These are phyloP conservation scores for Leucophenga montana DNA, from an alignment of 2,888 invertebrate species.

Conservation along the genomic window DNA sequence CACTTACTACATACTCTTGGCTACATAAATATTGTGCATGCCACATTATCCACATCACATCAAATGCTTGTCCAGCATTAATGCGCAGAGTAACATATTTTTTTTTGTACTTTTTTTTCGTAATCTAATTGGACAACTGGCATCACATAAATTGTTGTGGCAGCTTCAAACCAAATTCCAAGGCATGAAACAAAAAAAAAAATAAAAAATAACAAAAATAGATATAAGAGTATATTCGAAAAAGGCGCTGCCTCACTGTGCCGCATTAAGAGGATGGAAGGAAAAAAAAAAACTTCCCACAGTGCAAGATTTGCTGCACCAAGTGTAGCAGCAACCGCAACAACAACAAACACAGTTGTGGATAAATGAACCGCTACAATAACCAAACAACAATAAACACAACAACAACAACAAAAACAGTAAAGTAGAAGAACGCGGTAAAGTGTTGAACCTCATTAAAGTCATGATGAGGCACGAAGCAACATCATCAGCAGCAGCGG, in stretches of 20 bases:
- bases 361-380: slow-evolving; percentile 19
- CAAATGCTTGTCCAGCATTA: too few relatives aligned
- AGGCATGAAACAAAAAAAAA: slow-evolving; percentile 4
- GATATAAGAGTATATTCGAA: background rate
- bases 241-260: slow-evolving; percentile 12
- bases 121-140: slow-evolving; percentile 25
- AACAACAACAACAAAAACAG: slow-evolving; percentile 5
- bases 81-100: too few relatives aligned
- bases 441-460: slow-evolving; percentile 22
- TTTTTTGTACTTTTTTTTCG: background rate
- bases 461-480: slow-evolving; percentile 17
- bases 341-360: too few relatives aligned
- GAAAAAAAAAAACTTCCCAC: slow-evolving; percentile 15
- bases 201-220: too few relatives aligned
- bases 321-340: too few relatives aligned
- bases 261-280: background rate
- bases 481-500: too few relatives aligned
- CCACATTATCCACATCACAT: too few relatives aligned
- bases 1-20: too few relatives aligned
- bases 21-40: too few relatives aligned
- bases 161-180: slow-evolving; percentile 4
- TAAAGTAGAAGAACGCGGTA: slow-evolving; percentile 2
- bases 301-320: background rate
- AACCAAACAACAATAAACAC: slow-evolving; percentile 18
- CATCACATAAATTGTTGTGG: slow-evolving; percentile 18